Evolutionary conservation across 2,888 invertebrate species (phyloP).

Genomic region (Cosmia pyralina): DNA sequence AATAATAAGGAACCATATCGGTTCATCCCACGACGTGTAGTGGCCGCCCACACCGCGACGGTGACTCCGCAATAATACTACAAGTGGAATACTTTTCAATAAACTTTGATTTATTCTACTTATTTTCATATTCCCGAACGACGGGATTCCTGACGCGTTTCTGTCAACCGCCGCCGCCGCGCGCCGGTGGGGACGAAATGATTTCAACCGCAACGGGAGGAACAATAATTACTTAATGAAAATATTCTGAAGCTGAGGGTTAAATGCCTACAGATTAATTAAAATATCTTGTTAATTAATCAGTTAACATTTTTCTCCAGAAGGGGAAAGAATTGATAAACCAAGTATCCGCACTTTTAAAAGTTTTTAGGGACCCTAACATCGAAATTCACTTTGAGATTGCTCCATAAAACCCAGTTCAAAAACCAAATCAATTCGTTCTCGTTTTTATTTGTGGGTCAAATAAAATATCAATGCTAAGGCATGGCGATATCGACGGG

Average conservation of each 20-base stretch:
- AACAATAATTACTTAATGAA: slow-evolving; percentile 32
- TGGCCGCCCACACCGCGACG: slow-evolving; percentile 74
- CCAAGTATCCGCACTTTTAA: slow-evolving; percentile 18
- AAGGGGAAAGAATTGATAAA: neutral
- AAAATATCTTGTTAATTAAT: slow-evolving; percentile 41
- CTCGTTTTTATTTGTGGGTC: slow-evolving; percentile 47
- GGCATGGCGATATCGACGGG: slow-evolving; percentile 28
- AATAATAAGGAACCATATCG: slow-evolving; percentile 73
- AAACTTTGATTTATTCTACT: slow-evolving; percentile 79
- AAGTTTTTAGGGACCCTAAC: slow-evolving; percentile 40
- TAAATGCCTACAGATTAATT: slow-evolving; percentile 20
- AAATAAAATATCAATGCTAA: slow-evolving; percentile 49
- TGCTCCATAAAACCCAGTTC: slow-evolving; percentile 42
- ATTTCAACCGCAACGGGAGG: slow-evolving; percentile 20
- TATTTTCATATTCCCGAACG: slow-evolving; percentile 68
- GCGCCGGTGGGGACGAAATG: neutral
- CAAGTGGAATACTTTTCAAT: slow-evolving; percentile 78
- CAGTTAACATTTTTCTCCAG: slow-evolving; percentile 13
- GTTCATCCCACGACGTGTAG: slow-evolving; percentile 77
- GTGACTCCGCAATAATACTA: slow-evolving; percentile 79
- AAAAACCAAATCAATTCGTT: slow-evolving; percentile 45
- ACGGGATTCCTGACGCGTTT: slow-evolving; percentile 45
- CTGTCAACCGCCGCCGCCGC: slow-evolving; percentile 1
- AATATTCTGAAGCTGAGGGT: slow-evolving; percentile 22
- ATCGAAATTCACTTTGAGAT: slow-evolving; percentile 55